Base-by-base conservation (phyloP, 2,113 vertebrate species). In the Vanacampus margaritifer region DNA sequence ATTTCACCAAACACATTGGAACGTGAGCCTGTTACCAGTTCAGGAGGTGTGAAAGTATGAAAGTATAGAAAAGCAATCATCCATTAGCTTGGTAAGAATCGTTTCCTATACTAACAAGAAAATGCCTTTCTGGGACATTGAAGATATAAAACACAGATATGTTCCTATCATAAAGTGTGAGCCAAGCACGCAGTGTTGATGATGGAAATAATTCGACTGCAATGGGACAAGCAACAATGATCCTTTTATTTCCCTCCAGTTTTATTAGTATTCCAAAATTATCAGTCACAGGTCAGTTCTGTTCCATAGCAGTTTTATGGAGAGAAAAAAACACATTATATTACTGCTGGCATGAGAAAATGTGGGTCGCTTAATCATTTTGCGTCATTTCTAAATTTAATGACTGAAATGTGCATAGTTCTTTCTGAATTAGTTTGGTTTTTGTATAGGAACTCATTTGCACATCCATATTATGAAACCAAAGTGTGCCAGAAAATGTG, bases 301-400 rank as follows among this genome's bases (percentile, higher is more conserved):
- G 81, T 84, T 86, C 69, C 72, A 74, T 77, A 64, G 75, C 82
- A 70, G 50, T 68, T 72, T 76, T 60, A 65, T 43, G 65, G 54
- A 72, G 57, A 51, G n/a, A 23, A 2, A 48, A 61, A 61, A 72
- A 37, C 72, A 23, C 63, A 37, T 65, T 13, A 70, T 62, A 35
- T 67, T 76, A 53, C 67, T 56, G 48, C 75, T 76, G 70, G 63
- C 68, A 6, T 64, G 63, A 65, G 72, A 65, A 75, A 48, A 61
- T 36, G 16, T 39, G 21, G 35, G 43, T 78, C 84, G 82, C n/a
- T 74, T 81, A 78, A 87, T 64, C 71, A n/a, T 35, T 67, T 75
- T 87, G 63, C 68, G 43, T 36, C 9, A 37, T 37, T 36, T 37
- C 9, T 36, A 19, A n/a, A 36, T 35, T 21, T 51, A 51, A 23